phyloP scores from a whole-genome alignment of 1,140 invertebrate species.

The Sogatella furcifera region DNA sequence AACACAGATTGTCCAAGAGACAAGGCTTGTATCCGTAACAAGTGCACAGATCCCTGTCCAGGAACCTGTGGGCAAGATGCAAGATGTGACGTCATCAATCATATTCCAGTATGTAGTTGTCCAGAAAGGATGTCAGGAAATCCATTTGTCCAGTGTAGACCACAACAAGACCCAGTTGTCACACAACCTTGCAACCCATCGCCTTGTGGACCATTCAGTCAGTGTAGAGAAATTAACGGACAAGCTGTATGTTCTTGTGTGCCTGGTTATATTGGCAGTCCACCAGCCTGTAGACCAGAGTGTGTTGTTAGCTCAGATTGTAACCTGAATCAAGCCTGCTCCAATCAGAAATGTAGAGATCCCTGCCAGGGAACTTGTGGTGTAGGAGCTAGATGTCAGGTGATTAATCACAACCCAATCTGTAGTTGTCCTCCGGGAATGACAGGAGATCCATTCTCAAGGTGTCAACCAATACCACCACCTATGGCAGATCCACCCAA shows the following conservation, averaged over 20 bases:
- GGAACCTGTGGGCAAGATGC: conserved; percentile 62
- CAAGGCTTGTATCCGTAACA: conserved; percentile 61
- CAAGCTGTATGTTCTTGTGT: conserved; percentile 58
- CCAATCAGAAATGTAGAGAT: conserved; percentile 56
- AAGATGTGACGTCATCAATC: conserved; percentile 66
- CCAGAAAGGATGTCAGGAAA: conserved; percentile 57
- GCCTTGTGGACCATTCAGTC: conserved; percentile 58
- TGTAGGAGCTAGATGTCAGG: conserved; percentile 47
- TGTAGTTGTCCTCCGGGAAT: conserved; percentile 55
- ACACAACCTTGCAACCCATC: conserved; percentile 35
- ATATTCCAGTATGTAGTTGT: conserved; percentile 63
- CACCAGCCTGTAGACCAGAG: conserved; percentile 61
- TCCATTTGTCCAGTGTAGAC: conserved; percentile 38
- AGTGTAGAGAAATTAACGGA: conserved; percentile 53
- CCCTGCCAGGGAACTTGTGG: conserved; percentile 61
- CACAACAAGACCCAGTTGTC: conserved; percentile 16
- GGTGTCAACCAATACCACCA: conserved; percentile 50
- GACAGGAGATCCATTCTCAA: conserved; percentile 56
- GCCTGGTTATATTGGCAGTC: conserved; percentile 49
- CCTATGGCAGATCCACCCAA: conserved; percentile 54
- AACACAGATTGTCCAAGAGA: conserved; percentile 56
- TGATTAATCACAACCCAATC: conserved; percentile 54
- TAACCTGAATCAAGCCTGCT: conserved; percentile 50
- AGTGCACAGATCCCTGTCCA: conserved; percentile 66
- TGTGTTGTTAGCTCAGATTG: conserved; percentile 65